Evolutionary conservation across 2,113 vertebrate species (phyloP).

Genomic region (Gadus chalcogrammus): DNA sequence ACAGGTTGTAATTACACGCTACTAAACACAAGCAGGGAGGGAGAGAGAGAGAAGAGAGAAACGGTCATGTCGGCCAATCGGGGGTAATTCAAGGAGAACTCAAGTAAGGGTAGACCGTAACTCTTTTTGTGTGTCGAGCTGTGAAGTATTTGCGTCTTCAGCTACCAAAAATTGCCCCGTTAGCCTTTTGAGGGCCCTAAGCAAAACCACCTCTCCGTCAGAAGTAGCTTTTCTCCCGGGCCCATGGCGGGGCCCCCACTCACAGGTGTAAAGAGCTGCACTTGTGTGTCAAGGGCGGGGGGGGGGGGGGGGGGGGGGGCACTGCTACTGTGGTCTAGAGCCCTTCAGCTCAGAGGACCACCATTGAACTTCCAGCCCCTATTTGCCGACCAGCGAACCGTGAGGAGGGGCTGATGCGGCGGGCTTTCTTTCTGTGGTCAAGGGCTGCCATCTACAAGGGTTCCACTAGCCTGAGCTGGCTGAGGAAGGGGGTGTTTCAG

Average conservation of each 20-base stretch:
- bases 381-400: not conserved
- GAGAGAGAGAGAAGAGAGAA: slow-evolving; percentile 14
- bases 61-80: not conserved
- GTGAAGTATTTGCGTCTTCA: no score
- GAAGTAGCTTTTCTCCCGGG: no score
- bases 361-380: slow-evolving; percentile 16
- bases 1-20: no score
- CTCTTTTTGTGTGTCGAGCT: no score
- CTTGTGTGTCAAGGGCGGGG: no score
- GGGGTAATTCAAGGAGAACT: slow-evolving; percentile 20
- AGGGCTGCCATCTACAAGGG: slow-evolving; percentile 37
- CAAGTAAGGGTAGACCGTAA: slow-evolving; percentile 8
- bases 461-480: slow-evolving; percentile 7
- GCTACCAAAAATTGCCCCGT: no score
- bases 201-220: no score
- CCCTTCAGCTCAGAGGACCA: slow-evolving; percentile 25
- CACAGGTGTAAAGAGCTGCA: no score
- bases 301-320: slow-evolving; percentile 9
- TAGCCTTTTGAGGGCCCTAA: no score
- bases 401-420: not conserved
- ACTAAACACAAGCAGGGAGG: no score
- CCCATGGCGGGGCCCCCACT: no score
- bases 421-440: slow-evolving; percentile 16
- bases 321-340: slow-evolving; percentile 11
- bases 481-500: not conserved